Percentiles rank a stretch among this genome's conserved stretches.
phyloP scores from a whole-genome alignment of 2,113 vertebrate genomes.

The Menidia beryllina region DNA sequence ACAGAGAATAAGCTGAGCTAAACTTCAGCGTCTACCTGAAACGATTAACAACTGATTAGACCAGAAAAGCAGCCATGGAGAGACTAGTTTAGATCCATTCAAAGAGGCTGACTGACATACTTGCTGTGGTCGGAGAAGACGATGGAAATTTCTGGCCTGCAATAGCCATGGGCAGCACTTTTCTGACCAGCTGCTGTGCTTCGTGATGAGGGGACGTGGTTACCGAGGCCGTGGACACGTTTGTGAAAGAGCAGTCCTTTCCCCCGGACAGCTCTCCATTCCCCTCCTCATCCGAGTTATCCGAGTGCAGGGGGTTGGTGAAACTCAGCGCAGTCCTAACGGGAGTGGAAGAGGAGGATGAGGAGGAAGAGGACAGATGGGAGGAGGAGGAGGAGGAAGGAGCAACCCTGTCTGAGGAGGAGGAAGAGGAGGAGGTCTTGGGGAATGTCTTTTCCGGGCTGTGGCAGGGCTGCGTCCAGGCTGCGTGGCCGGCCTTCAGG shows the following conservation, averaged over 20 bases:
- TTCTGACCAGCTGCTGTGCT: conserved; percentile 83
- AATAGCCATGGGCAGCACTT: conserved; percentile 91
- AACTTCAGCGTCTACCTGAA: background rate
- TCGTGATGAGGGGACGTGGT: conserved; percentile 81
- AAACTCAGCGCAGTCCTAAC: conserved; percentile 90
- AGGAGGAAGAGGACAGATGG: conserved; percentile 65
- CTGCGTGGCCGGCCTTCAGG: conserved; percentile 81
- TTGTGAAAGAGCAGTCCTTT: conserved; percentile 64
- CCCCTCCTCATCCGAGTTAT: conserved; percentile 91
- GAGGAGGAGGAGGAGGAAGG: conserved; percentile 69
- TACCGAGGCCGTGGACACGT: conserved; percentile 88
- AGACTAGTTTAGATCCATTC: background rate
- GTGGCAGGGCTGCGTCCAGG: conserved; percentile 74
- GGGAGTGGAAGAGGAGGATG: conserved; percentile 65
- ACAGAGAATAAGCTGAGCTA: background rate
- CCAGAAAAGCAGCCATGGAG: conserved; percentile 7
- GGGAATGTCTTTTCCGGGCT: conserved; percentile 78
- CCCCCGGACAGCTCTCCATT: conserved; percentile 78
- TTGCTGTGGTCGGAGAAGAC: conserved; percentile 80
- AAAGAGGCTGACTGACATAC: conserved; percentile 78
- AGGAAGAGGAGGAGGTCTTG: conserved; percentile 69
- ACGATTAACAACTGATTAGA: background rate
- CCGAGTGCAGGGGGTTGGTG: conserved; percentile 95
- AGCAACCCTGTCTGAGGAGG: conserved; percentile 68
- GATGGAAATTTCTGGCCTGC: conserved; percentile 82